phyloP scores from a whole-genome alignment of 2,797 vertebrate species.

The Pempheris klunzingeri region DNA sequence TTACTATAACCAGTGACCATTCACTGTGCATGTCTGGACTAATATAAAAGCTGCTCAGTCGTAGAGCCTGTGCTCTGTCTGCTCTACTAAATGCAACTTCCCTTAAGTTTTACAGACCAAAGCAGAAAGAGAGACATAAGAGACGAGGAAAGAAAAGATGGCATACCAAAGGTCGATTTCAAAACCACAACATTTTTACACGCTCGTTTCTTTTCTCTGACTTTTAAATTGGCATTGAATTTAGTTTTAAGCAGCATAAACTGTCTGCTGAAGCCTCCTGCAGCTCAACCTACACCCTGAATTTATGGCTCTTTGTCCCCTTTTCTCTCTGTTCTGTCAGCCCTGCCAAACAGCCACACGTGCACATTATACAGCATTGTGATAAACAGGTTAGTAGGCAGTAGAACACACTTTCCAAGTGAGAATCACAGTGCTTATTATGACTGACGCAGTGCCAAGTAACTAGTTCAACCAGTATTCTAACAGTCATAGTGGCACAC shows the following conservation, averaged over 20 bases:
- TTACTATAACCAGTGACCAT: no score
- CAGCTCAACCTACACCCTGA: not conserved
- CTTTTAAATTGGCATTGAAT: not conserved
- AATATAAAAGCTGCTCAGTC: no score
- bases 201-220: not conserved
- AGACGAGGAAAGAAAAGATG: no score
- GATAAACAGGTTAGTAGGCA: not conserved
- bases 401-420: conserved; percentile 26
- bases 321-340: not conserved
- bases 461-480: conserved; percentile 62
- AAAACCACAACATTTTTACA: not conserved
- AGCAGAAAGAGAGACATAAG: not conserved
- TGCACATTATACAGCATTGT: not conserved
- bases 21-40: no score
- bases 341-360: not conserved
- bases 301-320: not conserved
- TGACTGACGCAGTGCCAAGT: conserved; percentile 39
- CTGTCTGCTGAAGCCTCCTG: not conserved
- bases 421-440: conserved; percentile 24
- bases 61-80: no score
- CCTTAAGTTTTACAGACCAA: not conserved
- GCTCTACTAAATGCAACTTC: no score
- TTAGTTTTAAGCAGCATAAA: not conserved
- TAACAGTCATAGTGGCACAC: not conserved
- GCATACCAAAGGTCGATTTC: not conserved